Evolutionary conservation across 1,140 invertebrate genomes (phyloP).

Genomic region (Dendroctonus ponderosae): DNA sequence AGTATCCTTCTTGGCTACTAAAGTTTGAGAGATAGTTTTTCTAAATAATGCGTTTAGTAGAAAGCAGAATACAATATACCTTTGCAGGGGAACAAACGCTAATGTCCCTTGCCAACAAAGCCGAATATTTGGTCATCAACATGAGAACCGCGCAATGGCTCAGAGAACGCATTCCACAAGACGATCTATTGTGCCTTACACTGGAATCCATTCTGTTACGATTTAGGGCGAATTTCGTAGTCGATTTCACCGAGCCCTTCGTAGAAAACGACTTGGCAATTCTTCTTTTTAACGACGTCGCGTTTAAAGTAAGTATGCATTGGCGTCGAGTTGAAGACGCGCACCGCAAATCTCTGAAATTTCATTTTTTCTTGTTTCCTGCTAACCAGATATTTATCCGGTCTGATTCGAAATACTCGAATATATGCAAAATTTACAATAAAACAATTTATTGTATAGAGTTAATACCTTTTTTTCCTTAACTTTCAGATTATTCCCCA

Average conservation of each 20-base stretch:
- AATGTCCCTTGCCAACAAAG: constrained; percentile 81
- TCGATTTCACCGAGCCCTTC: constrained; percentile 64
- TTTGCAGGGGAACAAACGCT: constrained; percentile 50
- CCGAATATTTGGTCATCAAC: constrained; percentile 83
- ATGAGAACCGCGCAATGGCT: constrained; percentile 72
- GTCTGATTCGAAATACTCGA: no score
- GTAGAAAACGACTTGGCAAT: constrained; percentile 73
- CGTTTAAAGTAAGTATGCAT: constrained; percentile 61
- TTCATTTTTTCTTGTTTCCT: no score
- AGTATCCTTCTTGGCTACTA: no score
- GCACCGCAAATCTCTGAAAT: no score
- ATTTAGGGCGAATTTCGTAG: constrained; percentile 69
- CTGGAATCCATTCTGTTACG: constrained; percentile 60
- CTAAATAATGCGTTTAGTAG: no score
- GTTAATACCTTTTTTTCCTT: no score
- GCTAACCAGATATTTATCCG: no score
- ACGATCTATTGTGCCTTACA: constrained; percentile 52
- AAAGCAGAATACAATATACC: no score
- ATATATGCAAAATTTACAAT: no score
- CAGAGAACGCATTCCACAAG: constrained; percentile 58
- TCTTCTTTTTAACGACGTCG: constrained; percentile 66
- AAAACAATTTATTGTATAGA: no score
- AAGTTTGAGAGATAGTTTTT: no score
- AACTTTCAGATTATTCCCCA: background rate
- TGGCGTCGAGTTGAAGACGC: no score